These are phyloP conservation scores for Oophaga pumilio DNA, from an alignment of 2,113 vertebrate genomes.

Conservation along the genomic window DNA sequence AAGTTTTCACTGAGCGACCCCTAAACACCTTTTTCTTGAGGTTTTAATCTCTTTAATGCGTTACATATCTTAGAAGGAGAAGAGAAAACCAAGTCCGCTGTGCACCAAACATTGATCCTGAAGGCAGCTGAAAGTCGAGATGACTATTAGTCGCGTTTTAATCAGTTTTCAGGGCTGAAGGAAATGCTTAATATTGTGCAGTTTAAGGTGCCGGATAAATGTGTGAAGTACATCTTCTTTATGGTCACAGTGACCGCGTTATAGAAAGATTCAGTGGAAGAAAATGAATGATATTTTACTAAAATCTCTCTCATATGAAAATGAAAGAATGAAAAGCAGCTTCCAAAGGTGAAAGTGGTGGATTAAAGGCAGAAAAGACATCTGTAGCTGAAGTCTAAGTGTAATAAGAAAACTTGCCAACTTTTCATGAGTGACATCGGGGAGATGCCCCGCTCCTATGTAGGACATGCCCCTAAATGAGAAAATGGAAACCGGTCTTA, in stretches of 20 bases:
- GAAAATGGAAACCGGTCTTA: no score
- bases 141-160: constrained; percentile 3
- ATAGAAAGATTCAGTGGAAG: constrained; percentile 4
- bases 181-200: constrained; percentile 26
- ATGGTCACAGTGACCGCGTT: constrained; percentile 39
- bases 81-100: background rate
- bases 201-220: background rate
- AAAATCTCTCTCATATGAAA: constrained; percentile 6
- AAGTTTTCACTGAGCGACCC: background rate
- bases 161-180: background rate
- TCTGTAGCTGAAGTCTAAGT: background rate
- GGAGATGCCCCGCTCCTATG: background rate
- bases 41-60: background rate
- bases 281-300: constrained; percentile 28
- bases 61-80: no score
- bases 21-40: background rate
- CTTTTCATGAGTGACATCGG: background rate
- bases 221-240: constrained; percentile 33
- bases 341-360: background rate
- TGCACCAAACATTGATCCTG: background rate
- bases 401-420: background rate
- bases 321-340: constrained; percentile 16
- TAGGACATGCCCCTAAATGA: no score
- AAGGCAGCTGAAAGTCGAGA: constrained; percentile 11
- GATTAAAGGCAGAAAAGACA: constrained; percentile 2